Evolutionary conservation across 1,140 invertebrate species (phyloP), one percentile per base, ranked within the genome.

Genomic region (Leptopilina clavipes): DNA sequence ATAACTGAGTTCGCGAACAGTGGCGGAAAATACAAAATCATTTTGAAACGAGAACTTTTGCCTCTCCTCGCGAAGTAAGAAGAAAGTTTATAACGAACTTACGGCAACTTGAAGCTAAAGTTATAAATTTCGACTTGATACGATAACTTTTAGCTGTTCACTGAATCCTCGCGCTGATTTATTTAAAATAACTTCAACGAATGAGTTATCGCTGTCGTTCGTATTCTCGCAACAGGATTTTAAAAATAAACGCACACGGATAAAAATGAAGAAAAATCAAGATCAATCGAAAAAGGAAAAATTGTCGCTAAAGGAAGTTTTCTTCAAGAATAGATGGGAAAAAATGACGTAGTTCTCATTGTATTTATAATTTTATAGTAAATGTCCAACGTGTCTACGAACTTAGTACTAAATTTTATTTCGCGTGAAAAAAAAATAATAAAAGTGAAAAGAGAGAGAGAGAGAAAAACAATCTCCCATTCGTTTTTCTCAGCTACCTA

Each of bases 41-140:
- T 65, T 65, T 65, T 65, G 25, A 31, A 65, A 37, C 22, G 59
- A 31, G 25, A 65, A 65, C 59, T 65, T 65, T 65, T 59, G 56
- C 56, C 6, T 8, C 37, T 0, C 37, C 59, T 65, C 14, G 22
- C 59, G n/a, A 37, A 31, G 22, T 37, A 65, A 5, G 22, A 65
- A 65, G 59, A 65, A 65, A 65, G 25, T 65, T 65, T 65, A 31
- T 65, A 65, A 65, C 59, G 59, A 65, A 65, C 59, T 65, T 65
- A 14, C 10, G 59, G 59, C 25, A 65, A 65, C 59, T 65, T 65
- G 59, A 40, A 65, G 59, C 59, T 65, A 12, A 65, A 65, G 59
- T 65, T 65, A 65, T 65, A 65, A 65, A 65, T 65, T 65, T 65
- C 59, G 59, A 65, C 59, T 65, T 65, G 59, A 65, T 65, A 65